Evolutionary conservation across 2,113 vertebrate genomes (phyloP).

Genomic region (Orcinus orca): DNA sequence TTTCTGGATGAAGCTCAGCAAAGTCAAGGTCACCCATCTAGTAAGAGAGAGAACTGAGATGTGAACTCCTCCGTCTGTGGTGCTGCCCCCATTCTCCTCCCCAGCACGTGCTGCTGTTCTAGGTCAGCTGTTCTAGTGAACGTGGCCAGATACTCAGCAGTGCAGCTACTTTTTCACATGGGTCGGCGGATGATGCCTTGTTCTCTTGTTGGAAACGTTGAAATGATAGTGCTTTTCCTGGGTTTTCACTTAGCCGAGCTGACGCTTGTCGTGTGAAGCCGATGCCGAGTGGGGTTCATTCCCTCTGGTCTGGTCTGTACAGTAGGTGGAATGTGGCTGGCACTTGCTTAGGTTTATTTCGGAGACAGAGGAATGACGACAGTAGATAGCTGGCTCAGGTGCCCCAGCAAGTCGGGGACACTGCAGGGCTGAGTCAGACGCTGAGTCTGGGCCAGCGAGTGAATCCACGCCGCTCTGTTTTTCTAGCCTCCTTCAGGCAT

Average conservation of each 20-base stretch:
- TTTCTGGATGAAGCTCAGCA: not conserved
- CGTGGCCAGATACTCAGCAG: not conserved
- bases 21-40: not conserved
- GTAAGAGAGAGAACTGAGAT: not conserved
- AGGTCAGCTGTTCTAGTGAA: not conserved
- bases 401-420: not conserved
- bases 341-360: conserved; percentile 12
- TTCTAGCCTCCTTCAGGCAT: not conserved
- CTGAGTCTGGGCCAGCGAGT: not conserved
- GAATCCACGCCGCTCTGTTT: not conserved
- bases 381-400: conserved; percentile 21
- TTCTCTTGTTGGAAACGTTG: conserved; percentile 34
- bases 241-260: conserved; percentile 48
- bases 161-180: not conserved
- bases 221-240: conserved; percentile 1
- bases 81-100: not conserved
- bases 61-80: not conserved
- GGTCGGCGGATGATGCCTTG: conserved; percentile 12
- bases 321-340: not conserved
- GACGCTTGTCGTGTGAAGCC: not conserved
- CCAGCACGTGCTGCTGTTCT: not conserved
- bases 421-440: conserved; percentile 9
- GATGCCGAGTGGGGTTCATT: not conserved
- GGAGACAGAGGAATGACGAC: conserved; percentile 40
- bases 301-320: not conserved